A percentile compares a stretch with the other conserved stretches of the same genome.
These are phyloP conservation scores for Melanophora roralis DNA, from an alignment of 2,888 invertebrate genomes.

Conservation along the genomic window DNA sequence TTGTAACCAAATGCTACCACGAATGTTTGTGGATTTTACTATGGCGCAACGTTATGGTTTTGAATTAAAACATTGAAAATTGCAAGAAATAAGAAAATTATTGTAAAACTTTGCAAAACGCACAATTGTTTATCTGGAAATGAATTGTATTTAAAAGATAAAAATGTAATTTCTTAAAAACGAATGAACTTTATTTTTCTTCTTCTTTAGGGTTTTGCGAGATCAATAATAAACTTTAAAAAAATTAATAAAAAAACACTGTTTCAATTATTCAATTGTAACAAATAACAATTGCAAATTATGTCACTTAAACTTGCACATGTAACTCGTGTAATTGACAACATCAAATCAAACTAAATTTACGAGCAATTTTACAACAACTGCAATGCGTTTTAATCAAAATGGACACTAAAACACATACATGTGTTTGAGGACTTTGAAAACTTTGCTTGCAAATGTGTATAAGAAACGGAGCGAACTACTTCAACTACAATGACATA, in stretches of 20 bases:
- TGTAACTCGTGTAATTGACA: constrained; percentile 13
- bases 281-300: neutral
- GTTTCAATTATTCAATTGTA: too few species aligned
- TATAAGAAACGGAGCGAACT: too few species aligned
- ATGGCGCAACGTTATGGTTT: neutral
- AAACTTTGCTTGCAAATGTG: neutral
- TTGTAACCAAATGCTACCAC: constrained; percentile 49
- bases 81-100: constrained; percentile 1
- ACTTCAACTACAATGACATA: too few species aligned
- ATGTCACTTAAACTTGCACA: neutral
- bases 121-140: neutral
- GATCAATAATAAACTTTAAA: too few species aligned
- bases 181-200: neutral
- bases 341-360: neutral
- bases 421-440: neutral
- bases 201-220: too few species aligned
- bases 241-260: too few species aligned
- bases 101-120: constrained; percentile 12
- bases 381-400: constrained; percentile 26
- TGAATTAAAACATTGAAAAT: neutral
- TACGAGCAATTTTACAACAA: constrained; percentile 3
- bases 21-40: constrained; percentile 52
- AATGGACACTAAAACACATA: neutral
- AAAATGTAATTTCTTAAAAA: constrained; percentile 22
- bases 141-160: constrained; percentile 46